Evolutionary conservation across 1,140 invertebrate genomes (phyloP).

Genomic region (Magallana ariakensis): DNA sequence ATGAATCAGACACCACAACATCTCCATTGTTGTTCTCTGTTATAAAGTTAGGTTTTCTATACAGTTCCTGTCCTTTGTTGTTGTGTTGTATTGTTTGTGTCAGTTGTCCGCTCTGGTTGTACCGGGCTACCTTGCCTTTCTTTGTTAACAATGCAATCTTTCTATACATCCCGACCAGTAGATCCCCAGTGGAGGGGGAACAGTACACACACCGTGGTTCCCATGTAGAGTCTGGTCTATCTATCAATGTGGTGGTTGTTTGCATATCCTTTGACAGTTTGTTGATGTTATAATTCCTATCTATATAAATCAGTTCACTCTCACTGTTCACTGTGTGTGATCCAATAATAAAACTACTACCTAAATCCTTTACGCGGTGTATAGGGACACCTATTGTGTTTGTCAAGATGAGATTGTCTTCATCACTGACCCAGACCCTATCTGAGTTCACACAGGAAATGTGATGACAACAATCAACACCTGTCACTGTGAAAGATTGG

Average conservation of each 20-base stretch:
- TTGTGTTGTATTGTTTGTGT: not conserved
- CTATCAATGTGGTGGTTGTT: not conserved
- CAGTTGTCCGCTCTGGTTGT: not conserved
- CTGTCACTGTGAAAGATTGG: not conserved
- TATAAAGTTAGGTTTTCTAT: not conserved
- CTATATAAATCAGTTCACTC: not conserved
- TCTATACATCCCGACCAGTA: not conserved
- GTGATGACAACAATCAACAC: not conserved
- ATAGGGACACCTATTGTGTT: not conserved
- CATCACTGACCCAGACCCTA: not conserved
- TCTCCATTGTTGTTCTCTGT: constrained; percentile 5
- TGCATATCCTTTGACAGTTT: not conserved
- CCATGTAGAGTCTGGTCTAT: not conserved
- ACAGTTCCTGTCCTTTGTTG: not conserved
- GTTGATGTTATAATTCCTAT: not conserved
- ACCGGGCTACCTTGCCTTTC: not conserved
- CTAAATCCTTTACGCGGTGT: not conserved
- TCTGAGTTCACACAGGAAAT: not conserved
- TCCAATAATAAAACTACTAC: not conserved
- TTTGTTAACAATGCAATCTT: not conserved
- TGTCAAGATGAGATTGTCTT: not conserved
- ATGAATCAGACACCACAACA: constrained; percentile 1
- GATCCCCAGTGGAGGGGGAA: not conserved
- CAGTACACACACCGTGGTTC: not conserved
- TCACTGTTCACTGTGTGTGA: not conserved